These are phyloP conservation scores for Rhea americana DNA, from an alignment of 2,113 vertebrate species.

Conservation along the genomic window DNA sequence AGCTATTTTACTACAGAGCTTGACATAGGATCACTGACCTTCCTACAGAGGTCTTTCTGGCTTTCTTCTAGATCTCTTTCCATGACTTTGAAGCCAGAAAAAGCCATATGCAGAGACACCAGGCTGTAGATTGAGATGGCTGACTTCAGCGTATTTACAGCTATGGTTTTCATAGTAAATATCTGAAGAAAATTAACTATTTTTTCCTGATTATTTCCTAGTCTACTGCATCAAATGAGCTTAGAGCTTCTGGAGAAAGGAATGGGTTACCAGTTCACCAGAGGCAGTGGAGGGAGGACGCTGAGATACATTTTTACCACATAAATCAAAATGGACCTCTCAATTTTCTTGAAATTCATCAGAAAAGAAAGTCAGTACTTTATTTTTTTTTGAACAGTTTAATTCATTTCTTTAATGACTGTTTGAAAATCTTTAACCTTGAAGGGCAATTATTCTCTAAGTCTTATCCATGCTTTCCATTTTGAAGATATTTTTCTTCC, in stretches of 20 bases:
- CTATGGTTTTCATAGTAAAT: not conserved
- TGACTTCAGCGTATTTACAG: not conserved
- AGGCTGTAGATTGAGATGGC: not conserved
- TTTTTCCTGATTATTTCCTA: not conserved
- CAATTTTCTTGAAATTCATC: conserved; percentile 24
- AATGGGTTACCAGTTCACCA: not conserved
- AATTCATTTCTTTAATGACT: conserved; percentile 50
- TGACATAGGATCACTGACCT: not conserved
- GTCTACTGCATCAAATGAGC: not conserved
- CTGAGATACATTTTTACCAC: not conserved
- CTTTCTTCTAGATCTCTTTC: not conserved
- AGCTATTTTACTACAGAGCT: not conserved
- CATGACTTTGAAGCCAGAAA: not conserved
- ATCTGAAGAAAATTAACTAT: not conserved
- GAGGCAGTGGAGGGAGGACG: not conserved
- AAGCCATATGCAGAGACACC: accelerated
- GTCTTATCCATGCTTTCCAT: conserved; percentile 16
- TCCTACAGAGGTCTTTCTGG: accelerated
- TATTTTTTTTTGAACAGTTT: not conserved
- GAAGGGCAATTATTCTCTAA: conserved; percentile 34
- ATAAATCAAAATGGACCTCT: conserved; percentile 15
- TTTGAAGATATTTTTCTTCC: conserved; percentile 41
- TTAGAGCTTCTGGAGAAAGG: not conserved
- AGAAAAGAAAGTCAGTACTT: not conserved
- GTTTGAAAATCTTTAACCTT: conserved; percentile 44